Conservation (phyloP, 2,113 vertebrate species). For the Sturnira hondurensis region DNA sequence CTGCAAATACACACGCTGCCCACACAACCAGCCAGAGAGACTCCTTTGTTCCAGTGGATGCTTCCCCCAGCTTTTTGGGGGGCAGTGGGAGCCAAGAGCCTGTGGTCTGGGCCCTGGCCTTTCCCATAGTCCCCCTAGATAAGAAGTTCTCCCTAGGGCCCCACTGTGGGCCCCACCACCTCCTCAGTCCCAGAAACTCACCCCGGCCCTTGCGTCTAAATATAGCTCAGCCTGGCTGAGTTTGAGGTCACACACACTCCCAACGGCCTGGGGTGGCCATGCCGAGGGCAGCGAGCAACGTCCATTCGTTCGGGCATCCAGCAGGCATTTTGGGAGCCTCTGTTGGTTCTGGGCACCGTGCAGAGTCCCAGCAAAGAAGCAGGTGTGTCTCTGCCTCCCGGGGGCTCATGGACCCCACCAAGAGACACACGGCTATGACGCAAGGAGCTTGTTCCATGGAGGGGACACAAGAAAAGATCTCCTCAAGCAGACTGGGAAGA, state of each 20-base stretch:
- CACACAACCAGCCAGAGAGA: not conserved
- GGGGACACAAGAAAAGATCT: not conserved
- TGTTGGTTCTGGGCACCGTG: not conserved
- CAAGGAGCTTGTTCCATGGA: not conserved
- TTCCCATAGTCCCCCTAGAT: not conserved
- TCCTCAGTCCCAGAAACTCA: not conserved
- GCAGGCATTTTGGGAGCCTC: not conserved
- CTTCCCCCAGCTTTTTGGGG: not conserved
- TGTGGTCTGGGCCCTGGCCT: not conserved
- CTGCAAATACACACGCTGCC: not conserved
- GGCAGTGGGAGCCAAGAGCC: not conserved
- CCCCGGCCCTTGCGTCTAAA: slow-evolving; percentile 55
- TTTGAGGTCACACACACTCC: slow-evolving; percentile 43
- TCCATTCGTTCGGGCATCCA: not conserved
- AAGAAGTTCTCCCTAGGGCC: not conserved
- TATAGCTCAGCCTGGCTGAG: slow-evolving; percentile 57
- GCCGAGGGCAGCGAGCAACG: accelerated
- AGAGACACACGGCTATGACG: not conserved
- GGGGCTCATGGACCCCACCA: not conserved
- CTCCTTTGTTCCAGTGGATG: not conserved
- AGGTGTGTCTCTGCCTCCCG: not conserved
- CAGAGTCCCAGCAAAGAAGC: not conserved
- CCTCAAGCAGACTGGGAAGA: not conserved
- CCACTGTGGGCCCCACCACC: not conserved
- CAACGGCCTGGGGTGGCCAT: not conserved